Conservation (phyloP, 1,140 invertebrate species). For the Bombus confusus region DNA sequence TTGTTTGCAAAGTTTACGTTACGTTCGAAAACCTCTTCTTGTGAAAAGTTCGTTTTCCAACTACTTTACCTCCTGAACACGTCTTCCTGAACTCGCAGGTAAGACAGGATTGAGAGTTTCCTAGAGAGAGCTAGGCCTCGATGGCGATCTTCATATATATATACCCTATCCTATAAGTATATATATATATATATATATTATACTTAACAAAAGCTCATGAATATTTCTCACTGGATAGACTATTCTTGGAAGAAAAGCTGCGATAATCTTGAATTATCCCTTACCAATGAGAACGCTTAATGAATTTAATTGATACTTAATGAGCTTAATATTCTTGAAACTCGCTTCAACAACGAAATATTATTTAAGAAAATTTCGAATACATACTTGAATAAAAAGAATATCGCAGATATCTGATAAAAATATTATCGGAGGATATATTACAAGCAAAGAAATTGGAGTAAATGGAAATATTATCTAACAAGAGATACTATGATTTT, state of each 20-base stretch:
- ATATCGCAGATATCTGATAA: no score
- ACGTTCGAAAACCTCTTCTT: conserved; percentile 31
- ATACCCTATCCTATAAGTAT: neutral
- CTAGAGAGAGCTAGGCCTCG: conserved; percentile 20
- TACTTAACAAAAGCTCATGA: conserved; percentile 32
- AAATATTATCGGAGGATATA: no score
- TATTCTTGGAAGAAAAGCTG: neutral
- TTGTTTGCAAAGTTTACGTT: conserved; percentile 20
- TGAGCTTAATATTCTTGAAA: neutral
- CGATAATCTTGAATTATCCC: neutral
- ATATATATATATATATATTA: conserved; percentile 27
- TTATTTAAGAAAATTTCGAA: no score
- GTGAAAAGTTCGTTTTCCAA: conserved; percentile 49
- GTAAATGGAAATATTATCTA: no score
- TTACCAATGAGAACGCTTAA: neutral
- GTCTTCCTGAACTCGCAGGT: conserved; percentile 54
- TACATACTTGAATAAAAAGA: no score
- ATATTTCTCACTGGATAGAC: conserved; percentile 32
- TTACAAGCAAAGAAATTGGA: no score
- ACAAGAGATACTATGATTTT: no score
- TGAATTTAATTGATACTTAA: neutral
- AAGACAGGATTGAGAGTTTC: conserved; percentile 38
- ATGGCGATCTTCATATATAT: conserved; percentile 34
- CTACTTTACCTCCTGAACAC: conserved; percentile 64
- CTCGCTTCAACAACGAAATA: no score